phyloP scores from a whole-genome alignment of 2,888 invertebrate genomes.

The Mylabris sibirica region DNA sequence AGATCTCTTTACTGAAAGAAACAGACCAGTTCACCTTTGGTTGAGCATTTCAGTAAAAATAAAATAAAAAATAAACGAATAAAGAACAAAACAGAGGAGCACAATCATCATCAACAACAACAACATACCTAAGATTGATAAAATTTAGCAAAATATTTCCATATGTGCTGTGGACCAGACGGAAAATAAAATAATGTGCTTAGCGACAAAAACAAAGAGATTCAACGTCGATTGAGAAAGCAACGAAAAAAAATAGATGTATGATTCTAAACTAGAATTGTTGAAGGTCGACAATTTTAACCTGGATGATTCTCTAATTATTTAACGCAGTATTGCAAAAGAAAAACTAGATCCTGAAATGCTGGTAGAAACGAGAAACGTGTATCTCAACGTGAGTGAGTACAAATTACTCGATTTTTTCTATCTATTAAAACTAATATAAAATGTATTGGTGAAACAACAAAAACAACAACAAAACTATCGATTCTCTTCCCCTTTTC shows the following conservation, averaged over 20 bases:
- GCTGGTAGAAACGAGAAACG: constrained; percentile 13
- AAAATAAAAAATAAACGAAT: background rate
- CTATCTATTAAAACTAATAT: background rate
- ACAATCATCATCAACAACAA: background rate
- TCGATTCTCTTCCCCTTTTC: background rate
- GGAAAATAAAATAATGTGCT: background rate
- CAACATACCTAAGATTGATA: constrained; percentile 4
- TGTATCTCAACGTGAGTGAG: constrained; percentile 11
- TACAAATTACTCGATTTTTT: constrained; percentile 17
- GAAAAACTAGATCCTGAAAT: constrained; percentile 31
- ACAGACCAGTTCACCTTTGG: constrained; percentile 11
- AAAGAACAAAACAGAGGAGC: constrained; percentile 1
- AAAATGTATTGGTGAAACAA: background rate
- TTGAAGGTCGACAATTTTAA: constrained; percentile 31
- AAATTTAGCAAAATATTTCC: background rate
- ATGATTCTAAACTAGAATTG: constrained; percentile 47
- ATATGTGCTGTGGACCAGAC: background rate
- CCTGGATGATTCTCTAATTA: constrained; percentile 27
- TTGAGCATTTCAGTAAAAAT: background rate
- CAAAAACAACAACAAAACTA: background rate
- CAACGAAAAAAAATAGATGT: too few species aligned
- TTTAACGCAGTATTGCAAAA: constrained; percentile 30
- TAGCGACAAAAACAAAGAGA: constrained; percentile 47
- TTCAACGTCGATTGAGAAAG: constrained; percentile 44
- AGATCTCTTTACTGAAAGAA: constrained; percentile 13